phyloP scores from a whole-genome alignment of 2,113 vertebrate genomes.

The Callocephalon fimbriatum region DNA sequence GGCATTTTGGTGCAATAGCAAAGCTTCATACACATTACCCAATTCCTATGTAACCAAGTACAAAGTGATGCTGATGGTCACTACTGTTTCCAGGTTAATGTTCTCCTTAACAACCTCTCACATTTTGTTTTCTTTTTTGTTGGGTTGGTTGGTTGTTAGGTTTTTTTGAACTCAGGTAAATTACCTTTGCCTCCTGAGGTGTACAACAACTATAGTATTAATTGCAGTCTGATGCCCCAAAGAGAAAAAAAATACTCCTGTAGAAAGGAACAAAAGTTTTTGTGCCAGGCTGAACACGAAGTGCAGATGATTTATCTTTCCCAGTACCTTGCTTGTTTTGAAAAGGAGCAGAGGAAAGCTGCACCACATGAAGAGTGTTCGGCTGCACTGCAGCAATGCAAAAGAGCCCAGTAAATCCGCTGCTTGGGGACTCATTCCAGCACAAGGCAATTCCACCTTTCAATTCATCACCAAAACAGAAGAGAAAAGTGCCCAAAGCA shows the following conservation, averaged over 20 bases:
- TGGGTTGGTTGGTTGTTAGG: neutral
- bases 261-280: neutral
- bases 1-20: neutral
- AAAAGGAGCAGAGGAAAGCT: neutral
- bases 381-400: neutral
- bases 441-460: neutral
- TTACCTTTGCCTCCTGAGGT: neutral
- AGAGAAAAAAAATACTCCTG: neutral
- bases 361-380: neutral
- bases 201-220: neutral
- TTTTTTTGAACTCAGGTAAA: neutral
- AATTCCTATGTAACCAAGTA: rapidly evolving
- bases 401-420: neutral
- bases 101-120: neutral
- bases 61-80: neutral
- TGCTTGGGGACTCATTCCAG: neutral
- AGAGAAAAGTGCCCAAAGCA: neutral
- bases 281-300: neutral
- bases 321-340: neutral
- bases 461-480: neutral
- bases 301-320: neutral
- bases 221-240: neutral
- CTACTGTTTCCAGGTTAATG: neutral
- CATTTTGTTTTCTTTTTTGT: neutral
- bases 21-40: neutral